Evolutionary conservation across 2,797 vertebrate genomes (phyloP).

Genomic region (Lacerta bilineata): DNA sequence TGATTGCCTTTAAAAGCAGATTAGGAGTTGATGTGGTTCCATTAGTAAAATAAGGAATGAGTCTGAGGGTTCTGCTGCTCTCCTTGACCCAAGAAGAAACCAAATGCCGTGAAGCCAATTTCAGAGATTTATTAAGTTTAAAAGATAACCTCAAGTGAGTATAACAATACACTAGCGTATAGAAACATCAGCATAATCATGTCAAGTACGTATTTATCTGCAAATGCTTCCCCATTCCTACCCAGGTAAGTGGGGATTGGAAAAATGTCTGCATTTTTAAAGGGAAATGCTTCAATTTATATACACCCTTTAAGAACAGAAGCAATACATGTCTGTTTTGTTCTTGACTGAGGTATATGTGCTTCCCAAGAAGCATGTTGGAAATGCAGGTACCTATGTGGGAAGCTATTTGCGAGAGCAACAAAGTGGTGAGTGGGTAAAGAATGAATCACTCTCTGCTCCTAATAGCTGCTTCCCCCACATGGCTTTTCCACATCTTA

Average conservation of each 20-base stretch:
- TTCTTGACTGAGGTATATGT: not conserved
- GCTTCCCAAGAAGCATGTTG: not conserved
- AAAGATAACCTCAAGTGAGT: not conserved
- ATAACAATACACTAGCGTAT: not conserved
- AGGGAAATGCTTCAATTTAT: not conserved
- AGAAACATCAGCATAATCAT: not conserved
- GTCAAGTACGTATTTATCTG: not conserved
- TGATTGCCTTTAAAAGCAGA: not conserved
- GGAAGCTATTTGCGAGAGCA: not conserved
- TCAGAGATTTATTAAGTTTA: not conserved
- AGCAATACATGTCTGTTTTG: not conserved
- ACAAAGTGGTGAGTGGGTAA: not conserved
- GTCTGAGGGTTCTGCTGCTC: not conserved
- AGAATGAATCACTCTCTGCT: not conserved
- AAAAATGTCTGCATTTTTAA: not conserved
- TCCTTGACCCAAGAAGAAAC: not conserved
- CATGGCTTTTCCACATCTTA: not conserved
- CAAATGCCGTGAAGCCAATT: not conserved
- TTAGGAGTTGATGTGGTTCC: not conserved
- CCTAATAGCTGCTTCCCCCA: not conserved
- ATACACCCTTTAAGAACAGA: not conserved
- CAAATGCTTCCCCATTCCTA: not conserved
- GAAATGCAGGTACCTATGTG: not conserved
- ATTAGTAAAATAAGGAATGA: not conserved
- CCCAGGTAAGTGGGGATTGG: not conserved